A percentile compares a stretch with the other conserved stretches of the same genome.
These are phyloP conservation scores for Callimorpha dominula DNA, from an alignment of 2,888 invertebrate species.

Conservation along the genomic window DNA sequence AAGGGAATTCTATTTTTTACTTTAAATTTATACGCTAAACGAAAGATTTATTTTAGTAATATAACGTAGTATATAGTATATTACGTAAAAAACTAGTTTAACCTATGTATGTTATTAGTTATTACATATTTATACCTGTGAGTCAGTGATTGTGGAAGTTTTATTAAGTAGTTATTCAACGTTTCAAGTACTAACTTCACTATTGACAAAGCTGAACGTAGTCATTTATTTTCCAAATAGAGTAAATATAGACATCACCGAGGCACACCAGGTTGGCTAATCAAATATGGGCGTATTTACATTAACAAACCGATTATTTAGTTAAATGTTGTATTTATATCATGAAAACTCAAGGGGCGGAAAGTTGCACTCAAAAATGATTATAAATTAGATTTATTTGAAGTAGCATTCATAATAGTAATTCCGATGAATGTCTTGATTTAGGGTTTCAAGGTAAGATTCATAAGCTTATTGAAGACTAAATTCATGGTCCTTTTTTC, in stretches of 20 bases:
- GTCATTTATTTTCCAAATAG: neutral
- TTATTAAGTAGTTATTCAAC: neutral
- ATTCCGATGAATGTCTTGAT: no score
- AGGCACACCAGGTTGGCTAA: neutral
- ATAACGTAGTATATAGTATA: neutral
- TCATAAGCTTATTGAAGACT: no score
- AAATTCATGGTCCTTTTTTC: no score
- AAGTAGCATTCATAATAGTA: no score
- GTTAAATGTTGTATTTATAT: constrained; percentile 11
- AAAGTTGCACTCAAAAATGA: neutral
- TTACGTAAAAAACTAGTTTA: neutral
- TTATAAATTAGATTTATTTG: no score
- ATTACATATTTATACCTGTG: neutral
- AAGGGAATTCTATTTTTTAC: no score
- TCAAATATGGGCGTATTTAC: constrained; percentile 5
- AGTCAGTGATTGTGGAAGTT: neutral
- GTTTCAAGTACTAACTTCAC: neutral
- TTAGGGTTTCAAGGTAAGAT: no score
- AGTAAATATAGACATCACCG: neutral
- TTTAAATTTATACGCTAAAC: neutral
- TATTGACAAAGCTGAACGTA: neutral
- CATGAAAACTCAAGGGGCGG: neutral
- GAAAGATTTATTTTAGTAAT: neutral
- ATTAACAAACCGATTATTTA: neutral
- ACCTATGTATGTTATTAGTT: neutral